A percentile compares a stretch with the other conserved stretches of the same genome.
Evolutionary conservation across 2,797 vertebrate species (phyloP).

Genomic region (Epinephelus coioides): DNA sequence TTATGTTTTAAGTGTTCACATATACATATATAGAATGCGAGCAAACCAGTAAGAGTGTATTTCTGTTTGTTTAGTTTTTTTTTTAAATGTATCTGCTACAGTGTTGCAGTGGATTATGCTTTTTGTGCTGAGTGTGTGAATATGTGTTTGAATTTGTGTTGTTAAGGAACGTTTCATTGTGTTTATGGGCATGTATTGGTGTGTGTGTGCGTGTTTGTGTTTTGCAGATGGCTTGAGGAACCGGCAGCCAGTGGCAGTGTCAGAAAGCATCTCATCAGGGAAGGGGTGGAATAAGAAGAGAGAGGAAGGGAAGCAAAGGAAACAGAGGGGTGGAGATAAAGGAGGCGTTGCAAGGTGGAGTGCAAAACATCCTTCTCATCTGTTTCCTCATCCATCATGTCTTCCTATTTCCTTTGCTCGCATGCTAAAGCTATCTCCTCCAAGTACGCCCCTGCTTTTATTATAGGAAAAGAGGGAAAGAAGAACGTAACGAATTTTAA

Average conservation of each 20-base stretch:
- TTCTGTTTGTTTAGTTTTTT: too few species aligned
- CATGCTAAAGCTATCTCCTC: not conserved
- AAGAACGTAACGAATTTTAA: not conserved
- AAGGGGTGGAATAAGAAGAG: constrained; percentile 37
- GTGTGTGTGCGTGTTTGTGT: not conserved
- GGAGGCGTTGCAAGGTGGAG: constrained; percentile 32
- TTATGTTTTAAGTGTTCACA: too few species aligned
- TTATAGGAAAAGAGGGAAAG: not conserved
- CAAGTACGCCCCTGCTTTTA: not conserved
- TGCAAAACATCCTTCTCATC: constrained; percentile 17
- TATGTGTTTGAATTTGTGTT: constrained; percentile 16
- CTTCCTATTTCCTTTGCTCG: constrained; percentile 1
- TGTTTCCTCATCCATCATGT: constrained; percentile 5
- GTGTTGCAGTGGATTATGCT: not conserved
- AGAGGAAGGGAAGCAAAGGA: constrained; percentile 35
- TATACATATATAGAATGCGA: too few species aligned
- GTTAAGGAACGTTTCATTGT: constrained; percentile 15
- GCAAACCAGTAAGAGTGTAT: too few species aligned
- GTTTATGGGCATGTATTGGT: not conserved
- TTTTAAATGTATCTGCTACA: too few species aligned
- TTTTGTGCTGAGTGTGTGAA: constrained; percentile 10
- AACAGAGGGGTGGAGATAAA: constrained; percentile 42
- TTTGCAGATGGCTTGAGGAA: constrained; percentile 73
- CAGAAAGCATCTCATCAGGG: constrained; percentile 77
- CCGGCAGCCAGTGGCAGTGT: constrained; percentile 75